These are phyloP conservation scores for Belonocnema kinseyi DNA, from an alignment of 1,140 invertebrate species.

Conservation along the genomic window DNA sequence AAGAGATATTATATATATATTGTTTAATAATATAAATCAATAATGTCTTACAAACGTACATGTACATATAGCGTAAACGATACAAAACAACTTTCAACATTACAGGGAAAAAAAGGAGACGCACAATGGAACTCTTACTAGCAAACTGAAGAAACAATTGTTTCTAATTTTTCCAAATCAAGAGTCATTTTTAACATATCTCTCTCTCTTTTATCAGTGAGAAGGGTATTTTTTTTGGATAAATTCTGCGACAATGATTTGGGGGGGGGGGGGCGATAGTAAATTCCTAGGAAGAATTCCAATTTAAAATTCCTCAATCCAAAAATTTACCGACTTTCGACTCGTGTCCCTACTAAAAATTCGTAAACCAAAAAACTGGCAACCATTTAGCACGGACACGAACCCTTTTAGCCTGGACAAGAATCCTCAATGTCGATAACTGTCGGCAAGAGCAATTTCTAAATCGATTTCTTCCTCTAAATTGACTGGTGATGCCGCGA, in stretches of 20 bases:
- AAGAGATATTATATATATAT: slow-evolving; percentile 54
- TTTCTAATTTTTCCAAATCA: slow-evolving; percentile 31
- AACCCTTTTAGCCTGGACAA: too few relatives aligned
- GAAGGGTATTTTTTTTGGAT: not conserved
- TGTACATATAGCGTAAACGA: slow-evolving; percentile 60
- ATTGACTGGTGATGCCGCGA: slow-evolving; percentile 34
- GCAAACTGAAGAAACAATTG: slow-evolving; percentile 17
- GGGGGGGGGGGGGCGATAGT: not conserved
- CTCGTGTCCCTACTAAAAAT: too few relatives aligned
- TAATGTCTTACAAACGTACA: slow-evolving; percentile 64
- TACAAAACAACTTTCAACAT: slow-evolving; percentile 58
- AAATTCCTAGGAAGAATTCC: too few relatives aligned
- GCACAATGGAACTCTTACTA: slow-evolving; percentile 22
- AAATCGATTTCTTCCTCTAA: not conserved
- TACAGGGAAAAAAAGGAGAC: slow-evolving; percentile 10
- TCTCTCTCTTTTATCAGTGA: not conserved
- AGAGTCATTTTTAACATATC: not conserved
- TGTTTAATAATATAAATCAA: slow-evolving; percentile 67
- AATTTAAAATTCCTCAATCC: too few relatives aligned
- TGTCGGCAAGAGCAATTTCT: too few relatives aligned
- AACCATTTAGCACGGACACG: too few relatives aligned
- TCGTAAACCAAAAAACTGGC: too few relatives aligned
- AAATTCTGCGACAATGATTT: not conserved
- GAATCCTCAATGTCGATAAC: too few relatives aligned
- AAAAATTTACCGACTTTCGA: too few relatives aligned